Conservation (phyloP, 1,140 invertebrate genomes). For the Trypoxylus dichotomus region DNA sequence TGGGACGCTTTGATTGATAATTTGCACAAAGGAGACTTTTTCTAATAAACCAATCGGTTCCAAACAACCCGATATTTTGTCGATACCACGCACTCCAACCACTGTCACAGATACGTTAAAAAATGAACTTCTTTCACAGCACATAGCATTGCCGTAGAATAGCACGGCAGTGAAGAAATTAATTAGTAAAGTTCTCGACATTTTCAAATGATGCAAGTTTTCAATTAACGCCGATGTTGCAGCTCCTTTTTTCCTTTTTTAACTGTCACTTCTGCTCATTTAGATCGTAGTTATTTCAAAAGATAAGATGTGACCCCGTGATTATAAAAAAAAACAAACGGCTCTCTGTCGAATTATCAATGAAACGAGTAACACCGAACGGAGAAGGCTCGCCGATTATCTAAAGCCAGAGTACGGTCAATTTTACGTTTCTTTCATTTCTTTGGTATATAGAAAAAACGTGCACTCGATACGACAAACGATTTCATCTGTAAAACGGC, state of each 20-base stretch:
- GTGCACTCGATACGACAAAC: background rate
- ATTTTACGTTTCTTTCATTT: background rate
- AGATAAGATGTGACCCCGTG: conserved; percentile 27
- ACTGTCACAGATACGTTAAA: conserved; percentile 44
- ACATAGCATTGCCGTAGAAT: background rate
- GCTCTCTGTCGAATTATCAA: conserved; percentile 7
- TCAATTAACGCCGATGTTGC: background rate
- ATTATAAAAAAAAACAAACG: conserved; percentile 26
- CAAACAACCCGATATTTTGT: conserved; percentile 47
- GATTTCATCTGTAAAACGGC: background rate
- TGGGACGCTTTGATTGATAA: conserved; percentile 47
- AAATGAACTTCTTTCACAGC: conserved; percentile 37
- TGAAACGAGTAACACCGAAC: background rate
- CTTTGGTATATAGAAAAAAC: background rate
- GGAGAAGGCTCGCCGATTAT: background rate
- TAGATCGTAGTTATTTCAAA: conserved; percentile 2
- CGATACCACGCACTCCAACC: conserved; percentile 43
- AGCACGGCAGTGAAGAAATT: background rate
- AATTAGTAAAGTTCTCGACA: background rate
- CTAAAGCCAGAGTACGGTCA: background rate
- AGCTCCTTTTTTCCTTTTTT: conserved; percentile 5
- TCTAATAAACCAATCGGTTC: conserved; percentile 43
- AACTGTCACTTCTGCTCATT: conserved; percentile 6
- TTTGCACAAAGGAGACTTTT: conserved; percentile 46
- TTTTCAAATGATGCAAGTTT: background rate